Evolutionary conservation across 1,140 invertebrate genomes (phyloP), one percentile per base, ranked within the genome.

Genomic region (Luehdorfia chinensis): DNA sequence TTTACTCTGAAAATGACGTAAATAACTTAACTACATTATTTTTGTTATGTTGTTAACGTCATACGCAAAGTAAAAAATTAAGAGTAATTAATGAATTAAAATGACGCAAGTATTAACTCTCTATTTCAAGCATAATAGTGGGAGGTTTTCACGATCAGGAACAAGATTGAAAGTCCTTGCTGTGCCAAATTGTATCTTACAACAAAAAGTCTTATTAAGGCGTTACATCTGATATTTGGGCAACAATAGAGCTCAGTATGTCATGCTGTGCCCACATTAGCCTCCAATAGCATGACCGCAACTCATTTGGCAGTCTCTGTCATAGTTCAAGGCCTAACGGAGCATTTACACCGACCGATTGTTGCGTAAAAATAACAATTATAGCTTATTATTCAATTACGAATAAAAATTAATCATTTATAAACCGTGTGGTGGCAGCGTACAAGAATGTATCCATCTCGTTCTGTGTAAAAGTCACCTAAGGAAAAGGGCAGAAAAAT

Each of bases 311-410:
- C 48, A 48, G 28, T 45, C 50, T 23, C 43, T 57, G 59, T 55
- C 71, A 73, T 63, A 73, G 69, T 66, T 75, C 75, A 78, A 71
- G 66, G 63, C 47, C 36, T 51, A 41, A 66, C 28, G 45, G 27
- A 19, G 3, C 23, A 21, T 48, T 32, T 8, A 7, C 13, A 15
- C 7, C 31, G 13, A 15, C 31, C 12, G 27, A 12, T 12, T 30
- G 33, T 36, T 36, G 33, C 33, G 16, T 6, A 36, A 33, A 33
- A 33, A 36, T 36, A 36, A 36, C 33, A 36, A 36, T 36, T 36
- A 36, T 13, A 0, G 11, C 18, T 21, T 36, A 36, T 36, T 36
- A 36, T 36, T 36, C 33, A 36, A 36, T 36, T 36, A 36, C 12
- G 18, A 1, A 36, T 36, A 2, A 30, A 30, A 19, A 18, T 36